Evolutionary conservation across 1,140 invertebrate species (phyloP), one percentile per base, ranked within the genome.

Genomic region (Copidosoma floridanum): DNA sequence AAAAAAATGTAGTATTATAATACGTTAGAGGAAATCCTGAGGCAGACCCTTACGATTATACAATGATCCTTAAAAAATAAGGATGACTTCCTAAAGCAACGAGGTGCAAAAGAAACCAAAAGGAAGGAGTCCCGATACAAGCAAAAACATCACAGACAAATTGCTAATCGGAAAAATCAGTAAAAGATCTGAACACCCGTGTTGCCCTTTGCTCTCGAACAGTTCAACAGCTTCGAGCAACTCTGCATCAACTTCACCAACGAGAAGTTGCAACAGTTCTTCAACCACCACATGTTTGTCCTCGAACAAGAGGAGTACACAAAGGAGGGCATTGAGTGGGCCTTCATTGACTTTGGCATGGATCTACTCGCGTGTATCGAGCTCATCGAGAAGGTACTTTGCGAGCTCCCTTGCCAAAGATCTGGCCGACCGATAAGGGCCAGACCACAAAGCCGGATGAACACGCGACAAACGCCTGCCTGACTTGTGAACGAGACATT

Each of bases 281-380:
- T 97, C 90, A 97, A 97, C 84, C 94, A 97, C 81, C 94, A 97
- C 89, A 97, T 97, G 94, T 97, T 97, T 83, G 94, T 97, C 70
- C 87, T 97, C 73, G 95, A 97, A 85, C 93, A 96, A 89, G 93
- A 95, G 85, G 95, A 97, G 81, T 98, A 98, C 85, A 94, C 94
- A 81, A 90, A 85, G 76, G 93, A 97, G 83, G 92, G 92, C 74
- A 97, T 97, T 83, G 85, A 93, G 65, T 97, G 95, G 94, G 86
- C 88, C 71, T 97, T 97, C 85, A 96, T 97, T 82, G 94, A 97
- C 88, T 97, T 97, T 84, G 94, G 94, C 83, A 95, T 97, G 92
- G 94, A 97, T 83, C 88, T 97, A 79, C 87, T 93, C 77, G 92
- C 93, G 80, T 95, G 93, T 89, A 97, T 97, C 85, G 94, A 96